Conservation (phyloP, 2,113 vertebrate species). For the Cinclus mexicanus region DNA sequence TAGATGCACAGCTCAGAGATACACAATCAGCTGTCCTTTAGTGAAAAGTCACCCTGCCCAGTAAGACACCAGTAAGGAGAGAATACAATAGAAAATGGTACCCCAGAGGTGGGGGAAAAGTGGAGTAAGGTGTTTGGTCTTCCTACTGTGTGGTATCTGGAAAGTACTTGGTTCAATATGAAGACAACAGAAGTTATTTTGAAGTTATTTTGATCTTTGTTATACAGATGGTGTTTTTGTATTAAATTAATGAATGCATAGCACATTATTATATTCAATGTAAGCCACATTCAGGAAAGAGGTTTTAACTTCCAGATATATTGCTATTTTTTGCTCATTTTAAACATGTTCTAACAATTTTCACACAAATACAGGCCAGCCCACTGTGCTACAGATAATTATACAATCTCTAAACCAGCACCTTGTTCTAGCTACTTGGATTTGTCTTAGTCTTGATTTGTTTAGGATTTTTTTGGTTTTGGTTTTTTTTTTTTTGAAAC, state of each 20-base stretch:
- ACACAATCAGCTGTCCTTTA: not conserved
- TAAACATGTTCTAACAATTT: not conserved
- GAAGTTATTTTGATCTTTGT: slow-evolving; percentile 1
- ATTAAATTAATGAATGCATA: slow-evolving; percentile 13
- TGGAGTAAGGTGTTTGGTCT: not conserved
- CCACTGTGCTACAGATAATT: not conserved
- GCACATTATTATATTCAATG: slow-evolving; percentile 12
- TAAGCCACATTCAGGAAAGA: not conserved
- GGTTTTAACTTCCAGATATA: not conserved
- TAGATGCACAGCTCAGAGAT: not conserved
- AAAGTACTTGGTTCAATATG: not conserved
- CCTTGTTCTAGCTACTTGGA: not conserved
- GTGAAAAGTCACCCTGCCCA: not conserved
- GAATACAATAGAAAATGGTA: not conserved
- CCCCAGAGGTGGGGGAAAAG: not conserved
- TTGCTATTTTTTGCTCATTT: slow-evolving; percentile 5
- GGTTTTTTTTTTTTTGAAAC: not conserved
- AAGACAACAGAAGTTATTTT: not conserved
- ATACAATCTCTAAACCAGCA: not conserved
- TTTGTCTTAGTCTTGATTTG: not conserved
- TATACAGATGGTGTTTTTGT: slow-evolving; percentile 25
- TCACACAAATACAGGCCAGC: not conserved
- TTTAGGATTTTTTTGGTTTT: no score
- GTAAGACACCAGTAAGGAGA: not conserved
- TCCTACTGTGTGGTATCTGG: not conserved